Evolutionary conservation across 2,797 vertebrate species (phyloP).

Genomic region (Gymnothorax reevesii): DNA sequence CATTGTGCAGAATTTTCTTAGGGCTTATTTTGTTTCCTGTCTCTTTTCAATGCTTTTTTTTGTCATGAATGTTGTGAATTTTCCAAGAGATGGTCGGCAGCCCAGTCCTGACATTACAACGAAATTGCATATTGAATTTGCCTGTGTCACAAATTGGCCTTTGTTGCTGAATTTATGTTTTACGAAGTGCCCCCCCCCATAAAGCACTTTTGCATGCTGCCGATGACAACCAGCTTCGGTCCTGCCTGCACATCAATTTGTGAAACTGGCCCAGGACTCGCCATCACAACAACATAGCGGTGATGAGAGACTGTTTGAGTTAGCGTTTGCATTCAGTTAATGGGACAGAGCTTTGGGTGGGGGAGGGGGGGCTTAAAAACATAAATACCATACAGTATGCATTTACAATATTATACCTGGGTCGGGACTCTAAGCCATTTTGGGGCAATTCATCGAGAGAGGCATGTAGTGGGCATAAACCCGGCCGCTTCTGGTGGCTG

Average conservation of each 20-base stretch:
- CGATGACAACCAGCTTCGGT: conserved; percentile 46
- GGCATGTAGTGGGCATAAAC: conserved; percentile 59
- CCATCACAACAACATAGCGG: background rate
- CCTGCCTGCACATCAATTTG: background rate
- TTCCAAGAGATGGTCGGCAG: background rate
- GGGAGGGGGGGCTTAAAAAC: conserved; percentile 72
- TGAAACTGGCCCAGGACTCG: too few species aligned
- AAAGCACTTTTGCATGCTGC: conserved; percentile 42
- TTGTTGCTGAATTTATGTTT: too few species aligned
- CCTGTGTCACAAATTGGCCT: too few species aligned
- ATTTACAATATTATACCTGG: conserved; percentile 77
- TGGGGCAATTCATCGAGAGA: conserved; percentile 73
- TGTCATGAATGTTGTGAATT: conserved; percentile 28
- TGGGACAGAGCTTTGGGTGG: conserved; percentile 60
- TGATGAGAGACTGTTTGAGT: conserved; percentile 70
- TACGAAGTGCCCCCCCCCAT: conserved; percentile 5
- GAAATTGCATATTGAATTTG: too few species aligned
- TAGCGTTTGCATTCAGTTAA: conserved; percentile 74
- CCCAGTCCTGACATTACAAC: too few species aligned
- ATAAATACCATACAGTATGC: conserved; percentile 75
- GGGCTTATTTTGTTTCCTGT: conserved; percentile 10
- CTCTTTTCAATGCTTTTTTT: background rate
- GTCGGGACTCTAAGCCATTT: conserved; percentile 61
- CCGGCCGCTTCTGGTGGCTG: conserved; percentile 56
- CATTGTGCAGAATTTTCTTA: conserved; percentile 22